These are phyloP conservation scores for Exaiptasia diaphana DNA, from an alignment of 64 coral and sea anemone species.

Conservation along the genomic window DNA sequence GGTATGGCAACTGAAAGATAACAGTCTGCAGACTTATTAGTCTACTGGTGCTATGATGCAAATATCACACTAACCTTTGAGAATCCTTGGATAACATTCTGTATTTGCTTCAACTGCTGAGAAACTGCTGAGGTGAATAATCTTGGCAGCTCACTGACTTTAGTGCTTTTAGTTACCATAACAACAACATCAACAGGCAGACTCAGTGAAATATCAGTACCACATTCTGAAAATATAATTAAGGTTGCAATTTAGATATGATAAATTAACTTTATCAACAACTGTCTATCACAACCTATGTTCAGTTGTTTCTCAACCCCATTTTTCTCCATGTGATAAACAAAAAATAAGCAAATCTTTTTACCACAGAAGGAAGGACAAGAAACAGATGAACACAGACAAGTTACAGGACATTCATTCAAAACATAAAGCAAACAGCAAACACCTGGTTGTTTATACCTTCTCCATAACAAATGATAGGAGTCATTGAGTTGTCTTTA, in stretches of 20 bases:
- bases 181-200: slow-evolving; percentile 43
- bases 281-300: too few species aligned
- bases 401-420: too few species aligned
- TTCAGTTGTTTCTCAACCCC: too few species aligned
- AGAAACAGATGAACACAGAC: too few species aligned
- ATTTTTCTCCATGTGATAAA: too few species aligned
- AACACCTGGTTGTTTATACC: slow-evolving; percentile 20
- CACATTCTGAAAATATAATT: neutral
- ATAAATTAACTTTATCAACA: neutral
- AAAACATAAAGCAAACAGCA: too few species aligned
- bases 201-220: neutral
- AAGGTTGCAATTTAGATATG: neutral
- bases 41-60: too few species aligned
- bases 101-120: slow-evolving; percentile 34
- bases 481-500: neutral
- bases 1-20: too few species aligned
- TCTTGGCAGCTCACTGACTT: neutral
- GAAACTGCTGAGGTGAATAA: slow-evolving; percentile 37
- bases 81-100: slow-evolving; percentile 7
- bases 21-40: too few species aligned
- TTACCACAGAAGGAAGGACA: too few species aligned
- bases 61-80: slow-evolving; percentile 55
- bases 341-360: too few species aligned
- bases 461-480: slow-evolving; percentile 37
- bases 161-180: neutral